Evolutionary conservation across 1,140 invertebrate species (phyloP), one percentile per base, ranked within the genome.

Genomic region (Acromyrmex echinatior): DNA sequence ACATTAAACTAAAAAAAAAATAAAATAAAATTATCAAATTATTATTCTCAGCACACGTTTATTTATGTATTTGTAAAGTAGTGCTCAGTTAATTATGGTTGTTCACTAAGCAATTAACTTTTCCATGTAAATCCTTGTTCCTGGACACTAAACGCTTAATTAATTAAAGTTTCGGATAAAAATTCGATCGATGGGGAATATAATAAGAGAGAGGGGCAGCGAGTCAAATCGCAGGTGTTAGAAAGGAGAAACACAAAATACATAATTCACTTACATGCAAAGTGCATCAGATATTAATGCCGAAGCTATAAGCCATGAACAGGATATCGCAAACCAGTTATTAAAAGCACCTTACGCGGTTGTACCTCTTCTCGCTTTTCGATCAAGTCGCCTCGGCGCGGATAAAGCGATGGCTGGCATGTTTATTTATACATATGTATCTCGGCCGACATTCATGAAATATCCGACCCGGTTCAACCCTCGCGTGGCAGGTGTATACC

Each of bases 311-410:
- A 70, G 66, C 86, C 49, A n/a, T 58, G 60, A 90, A 56, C 35
- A 89, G 88, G 88, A 90, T 90, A 90, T 90, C 81, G 45, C 86
- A 90, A 90, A 90, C 88, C 86, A 87, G 88, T 90, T 90, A 90
- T 90, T 90, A 90, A 90, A 90, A 68, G 79, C 62, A 65, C 49
- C 35, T 87, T 76, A 35, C 70, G 68, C 53, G 68, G 66, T 4
- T 5, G 16, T 49, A 60, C 28, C 35, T 84, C 45, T 76, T 35
- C 56, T 84, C 80, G 25, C 70, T 63, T 84, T 76, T 84, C 56
- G 80, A 84, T 76, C 80, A 35, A 62, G 56, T 76, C 80, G 39
- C 18, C 39, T 49, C 35, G 53, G 31, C 51, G 53, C 56, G 45
- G 3, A 84, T 84, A 49, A 70, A 74, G 2, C 56, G 68, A 25